Percentiles rank a stretch among this genome's conserved stretches.
phyloP scores from a whole-genome alignment of 2,113 vertebrate species.

The Equus przewalskii region DNA sequence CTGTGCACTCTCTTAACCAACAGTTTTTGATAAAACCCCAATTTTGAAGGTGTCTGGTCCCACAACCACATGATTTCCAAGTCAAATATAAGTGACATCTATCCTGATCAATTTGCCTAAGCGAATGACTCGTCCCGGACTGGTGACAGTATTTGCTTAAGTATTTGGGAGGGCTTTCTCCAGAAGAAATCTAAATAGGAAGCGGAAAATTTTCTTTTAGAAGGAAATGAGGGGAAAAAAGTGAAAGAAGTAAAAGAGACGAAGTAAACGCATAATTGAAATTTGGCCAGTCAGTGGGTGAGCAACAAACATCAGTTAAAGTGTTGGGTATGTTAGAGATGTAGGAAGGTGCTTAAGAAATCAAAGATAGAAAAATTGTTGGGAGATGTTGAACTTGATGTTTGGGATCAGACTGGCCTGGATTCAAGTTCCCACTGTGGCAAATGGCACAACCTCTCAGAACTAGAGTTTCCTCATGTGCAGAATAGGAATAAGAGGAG shows the following conservation, averaged over 20 bases:
- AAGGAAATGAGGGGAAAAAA: background rate
- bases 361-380: background rate
- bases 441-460: background rate
- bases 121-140: conserved; percentile 78
- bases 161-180: conserved; percentile 55
- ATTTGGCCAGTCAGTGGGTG: conserved; percentile 1
- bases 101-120: conserved; percentile 81
- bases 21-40: conserved; percentile 80
- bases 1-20: conserved; percentile 80
- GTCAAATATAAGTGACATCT: conserved; percentile 78
- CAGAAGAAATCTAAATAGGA: background rate
- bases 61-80: conserved; percentile 80
- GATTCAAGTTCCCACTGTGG: background rate
- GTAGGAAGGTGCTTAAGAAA: background rate
- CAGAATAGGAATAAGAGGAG: background rate
- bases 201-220: background rate
- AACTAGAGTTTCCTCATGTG: background rate
- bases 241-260: background rate
- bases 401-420: background rate
- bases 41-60: conserved; percentile 60
- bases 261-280: conserved; percentile 58
- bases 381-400: background rate
- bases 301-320: background rate
- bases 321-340: background rate
- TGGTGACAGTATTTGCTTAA: conserved; percentile 70